These are phyloP conservation scores for Drosophila parthenogenetica DNA, from an alignment of 2,888 invertebrate genomes.

Conservation along the genomic window DNA sequence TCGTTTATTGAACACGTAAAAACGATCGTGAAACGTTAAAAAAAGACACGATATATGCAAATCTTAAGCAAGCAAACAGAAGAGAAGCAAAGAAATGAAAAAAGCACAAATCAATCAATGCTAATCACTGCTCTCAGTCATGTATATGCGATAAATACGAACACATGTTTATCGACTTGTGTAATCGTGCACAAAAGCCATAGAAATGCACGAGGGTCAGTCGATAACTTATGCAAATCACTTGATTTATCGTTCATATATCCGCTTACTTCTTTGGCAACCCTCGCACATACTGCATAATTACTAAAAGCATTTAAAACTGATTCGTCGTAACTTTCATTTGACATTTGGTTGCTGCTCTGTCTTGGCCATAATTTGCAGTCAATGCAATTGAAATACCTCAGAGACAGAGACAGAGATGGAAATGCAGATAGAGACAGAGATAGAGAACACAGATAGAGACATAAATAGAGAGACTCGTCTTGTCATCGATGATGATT, in stretches of 20 bases:
- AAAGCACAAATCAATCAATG: slow-evolving; percentile 69
- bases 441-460: neutral
- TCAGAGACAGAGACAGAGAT: slow-evolving; percentile 7
- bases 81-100: slow-evolving; percentile 3
- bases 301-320: slow-evolving; percentile 29
- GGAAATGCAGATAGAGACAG: neutral
- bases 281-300: slow-evolving; percentile 29
- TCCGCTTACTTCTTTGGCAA: neutral
- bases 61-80: slow-evolving; percentile 19
- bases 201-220: slow-evolving; percentile 25
- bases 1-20: slow-evolving; percentile 26
- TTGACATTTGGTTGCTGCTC: slow-evolving; percentile 56
- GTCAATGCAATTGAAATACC: slow-evolving; percentile 48
- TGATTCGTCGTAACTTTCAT: slow-evolving; percentile 55
- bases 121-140: slow-evolving; percentile 55
- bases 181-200: slow-evolving; percentile 46
- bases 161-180: slow-evolving; percentile 13
- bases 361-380: slow-evolving; percentile 31
- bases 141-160: neutral
- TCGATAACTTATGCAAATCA: neutral
- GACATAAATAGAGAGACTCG: neutral
- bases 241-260: neutral
- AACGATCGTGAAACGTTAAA: slow-evolving; percentile 21
- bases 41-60: slow-evolving; percentile 28
- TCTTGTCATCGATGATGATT: slow-evolving; percentile 43